Conservation (phyloP, 2,888 invertebrate genomes). For the Epinotia nisella region DNA sequence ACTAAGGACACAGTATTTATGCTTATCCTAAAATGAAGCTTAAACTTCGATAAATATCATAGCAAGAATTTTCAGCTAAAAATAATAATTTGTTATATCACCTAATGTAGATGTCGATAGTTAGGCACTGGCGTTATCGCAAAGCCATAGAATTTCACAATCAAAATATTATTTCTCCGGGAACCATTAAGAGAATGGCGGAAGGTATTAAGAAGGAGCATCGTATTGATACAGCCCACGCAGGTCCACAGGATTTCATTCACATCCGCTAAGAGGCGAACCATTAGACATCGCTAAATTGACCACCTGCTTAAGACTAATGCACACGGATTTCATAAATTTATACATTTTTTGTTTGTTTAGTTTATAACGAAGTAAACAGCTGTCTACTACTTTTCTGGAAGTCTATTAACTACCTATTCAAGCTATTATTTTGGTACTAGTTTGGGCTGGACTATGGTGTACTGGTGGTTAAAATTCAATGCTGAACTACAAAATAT, state of each 20-base stretch:
- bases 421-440: neutral
- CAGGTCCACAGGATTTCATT: constrained; percentile 51
- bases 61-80: too few relatives aligned
- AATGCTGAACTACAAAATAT: neutral
- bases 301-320: constrained; percentile 38
- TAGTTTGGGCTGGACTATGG: too few relatives aligned
- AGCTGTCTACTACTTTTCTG: neutral
- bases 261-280: constrained; percentile 47
- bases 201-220: constrained; percentile 56
- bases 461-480: neutral
- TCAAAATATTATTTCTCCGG: constrained; percentile 49
- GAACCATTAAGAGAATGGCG: constrained; percentile 58
- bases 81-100: too few relatives aligned
- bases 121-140: constrained; percentile 8
- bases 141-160: constrained; percentile 37
- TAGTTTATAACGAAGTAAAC: constrained; percentile 5
- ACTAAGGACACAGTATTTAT: too few relatives aligned
- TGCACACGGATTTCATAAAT: constrained; percentile 18
- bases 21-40: neutral
- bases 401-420: neutral
- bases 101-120: neutral
- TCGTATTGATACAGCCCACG: constrained; percentile 57
- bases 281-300: constrained; percentile 46
- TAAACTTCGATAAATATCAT: neutral
- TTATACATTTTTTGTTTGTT: constrained; percentile 13